Evolutionary conservation across 2,888 invertebrate genomes (phyloP).

Genomic region (Cheilosia scutellata): DNA sequence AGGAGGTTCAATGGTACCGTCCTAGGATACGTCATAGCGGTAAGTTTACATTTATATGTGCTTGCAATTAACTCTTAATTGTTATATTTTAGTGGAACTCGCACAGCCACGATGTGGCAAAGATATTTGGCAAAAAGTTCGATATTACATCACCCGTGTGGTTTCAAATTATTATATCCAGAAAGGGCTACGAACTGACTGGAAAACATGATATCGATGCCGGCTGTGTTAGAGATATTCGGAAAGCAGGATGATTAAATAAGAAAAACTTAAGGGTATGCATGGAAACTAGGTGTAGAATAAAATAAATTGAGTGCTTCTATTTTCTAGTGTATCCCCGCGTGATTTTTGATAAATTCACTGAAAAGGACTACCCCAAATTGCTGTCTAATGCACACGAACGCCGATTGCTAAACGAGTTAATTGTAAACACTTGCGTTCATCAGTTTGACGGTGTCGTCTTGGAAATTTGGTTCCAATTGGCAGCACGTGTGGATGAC

Average conservation of each 20-base stretch:
- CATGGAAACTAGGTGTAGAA: conserved; percentile 77
- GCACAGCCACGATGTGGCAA: conserved; percentile 96
- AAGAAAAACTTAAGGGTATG: conserved; percentile 76
- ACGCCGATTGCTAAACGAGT: conserved; percentile 88
- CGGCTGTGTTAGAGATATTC: conserved; percentile 91
- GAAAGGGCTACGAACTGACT: conserved; percentile 87
- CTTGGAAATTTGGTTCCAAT: conserved; percentile 95
- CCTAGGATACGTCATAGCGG: conserved; percentile 96
- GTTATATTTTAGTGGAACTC: conserved; percentile 92
- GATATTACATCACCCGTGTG: conserved; percentile 97
- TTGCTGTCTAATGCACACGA: conserved; percentile 89
- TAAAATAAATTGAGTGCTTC: conserved; percentile 32
- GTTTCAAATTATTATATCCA: conserved; percentile 92
- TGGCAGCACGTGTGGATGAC: conserved; percentile 88
- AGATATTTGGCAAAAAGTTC: conserved; percentile 94
- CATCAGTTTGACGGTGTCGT: conserved; percentile 95
- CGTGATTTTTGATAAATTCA: conserved; percentile 95
- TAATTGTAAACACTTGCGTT: conserved; percentile 88
- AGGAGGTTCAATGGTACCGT: conserved; percentile 90
- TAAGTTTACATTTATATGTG: conserved; percentile 83
- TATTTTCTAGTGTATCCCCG: conserved; percentile 92
- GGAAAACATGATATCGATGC: conserved; percentile 94
- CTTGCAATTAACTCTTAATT: not conserved
- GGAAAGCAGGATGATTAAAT: conserved; percentile 82
- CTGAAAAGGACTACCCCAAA: conserved; percentile 88